Percentiles rank a stretch among this genome's conserved stretches.
These are phyloP conservation scores for Xestia xanthographa DNA, from an alignment of 2,888 invertebrate genomes.

Conservation along the genomic window DNA sequence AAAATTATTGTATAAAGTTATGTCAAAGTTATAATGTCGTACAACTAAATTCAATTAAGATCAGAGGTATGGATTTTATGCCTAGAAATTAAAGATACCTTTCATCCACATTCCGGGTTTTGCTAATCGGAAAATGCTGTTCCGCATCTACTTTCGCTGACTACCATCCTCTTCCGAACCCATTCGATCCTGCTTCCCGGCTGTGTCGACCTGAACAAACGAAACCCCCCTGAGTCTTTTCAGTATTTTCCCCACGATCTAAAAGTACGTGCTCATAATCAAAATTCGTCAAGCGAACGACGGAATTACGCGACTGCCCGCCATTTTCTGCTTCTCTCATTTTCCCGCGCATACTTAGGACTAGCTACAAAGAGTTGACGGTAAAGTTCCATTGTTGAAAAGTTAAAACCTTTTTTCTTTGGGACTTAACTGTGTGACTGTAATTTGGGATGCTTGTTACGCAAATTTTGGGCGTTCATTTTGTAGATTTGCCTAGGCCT, in stretches of 20 bases:
- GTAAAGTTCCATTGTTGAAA: conserved; percentile 45
- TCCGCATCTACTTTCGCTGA: neutral
- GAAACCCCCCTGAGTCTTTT: conserved; percentile 18
- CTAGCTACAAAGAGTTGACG: conserved; percentile 41
- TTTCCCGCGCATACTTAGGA: conserved; percentile 37
- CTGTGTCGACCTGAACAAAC: neutral
- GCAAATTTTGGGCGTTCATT: neutral
- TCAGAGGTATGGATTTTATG: too few species aligned
- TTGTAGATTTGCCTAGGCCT: neutral
- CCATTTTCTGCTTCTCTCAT: conserved; percentile 50
- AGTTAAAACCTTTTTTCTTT: conserved; percentile 41
- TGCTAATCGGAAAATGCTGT: neutral
- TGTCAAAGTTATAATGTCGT: too few species aligned
- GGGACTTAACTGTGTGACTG: conserved; percentile 1
- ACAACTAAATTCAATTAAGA: too few species aligned
- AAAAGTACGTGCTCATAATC: conserved; percentile 58
- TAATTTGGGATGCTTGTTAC: conserved; percentile 2
- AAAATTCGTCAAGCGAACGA: conserved; percentile 61
- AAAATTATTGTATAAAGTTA: too few species aligned
- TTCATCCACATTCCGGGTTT: neutral
- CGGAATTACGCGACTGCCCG: conserved; percentile 37
- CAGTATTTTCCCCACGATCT: conserved; percentile 59
- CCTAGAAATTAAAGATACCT: too few species aligned
- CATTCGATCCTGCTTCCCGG: neutral
- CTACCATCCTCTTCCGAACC: neutral